These are phyloP conservation scores for Mus spretus DNA, from an alignment of 2,797 vertebrate genomes.

Conservation along the genomic window DNA sequence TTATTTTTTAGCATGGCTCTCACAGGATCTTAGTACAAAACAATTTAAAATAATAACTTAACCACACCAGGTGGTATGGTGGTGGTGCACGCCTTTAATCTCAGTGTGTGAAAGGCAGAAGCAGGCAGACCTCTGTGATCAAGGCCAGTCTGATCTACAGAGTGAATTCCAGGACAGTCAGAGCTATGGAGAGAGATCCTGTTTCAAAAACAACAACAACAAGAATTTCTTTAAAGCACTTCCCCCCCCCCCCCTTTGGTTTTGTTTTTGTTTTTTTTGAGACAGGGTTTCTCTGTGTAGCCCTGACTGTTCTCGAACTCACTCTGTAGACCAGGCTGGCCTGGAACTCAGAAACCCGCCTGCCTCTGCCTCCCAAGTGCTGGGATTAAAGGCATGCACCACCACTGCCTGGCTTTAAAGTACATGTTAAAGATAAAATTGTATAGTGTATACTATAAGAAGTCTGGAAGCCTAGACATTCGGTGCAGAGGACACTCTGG, in stretches of 20 bases:
- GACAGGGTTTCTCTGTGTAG: no score
- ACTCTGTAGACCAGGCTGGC: no score
- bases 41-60: neutral
- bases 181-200: neutral
- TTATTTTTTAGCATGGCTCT: neutral
- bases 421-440: neutral
- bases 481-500: neutral
- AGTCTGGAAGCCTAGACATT: neutral
- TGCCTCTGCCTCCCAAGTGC: no score
- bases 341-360: no score
- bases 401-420: no score
- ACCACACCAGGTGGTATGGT: neutral
- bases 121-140: neutral
- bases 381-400: no score
- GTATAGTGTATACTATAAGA: no score
- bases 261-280: no score
- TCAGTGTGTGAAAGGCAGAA: neutral
- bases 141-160: neutral
- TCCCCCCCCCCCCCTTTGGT: no score
- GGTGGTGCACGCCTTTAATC: neutral
- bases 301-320: no score
- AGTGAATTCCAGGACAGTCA: neutral
- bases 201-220: neutral
- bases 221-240: no score
- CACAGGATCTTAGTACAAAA: neutral